Evolutionary conservation across 2,113 vertebrate genomes (phyloP).

Genomic region (Oplegnathus fasciatus): DNA sequence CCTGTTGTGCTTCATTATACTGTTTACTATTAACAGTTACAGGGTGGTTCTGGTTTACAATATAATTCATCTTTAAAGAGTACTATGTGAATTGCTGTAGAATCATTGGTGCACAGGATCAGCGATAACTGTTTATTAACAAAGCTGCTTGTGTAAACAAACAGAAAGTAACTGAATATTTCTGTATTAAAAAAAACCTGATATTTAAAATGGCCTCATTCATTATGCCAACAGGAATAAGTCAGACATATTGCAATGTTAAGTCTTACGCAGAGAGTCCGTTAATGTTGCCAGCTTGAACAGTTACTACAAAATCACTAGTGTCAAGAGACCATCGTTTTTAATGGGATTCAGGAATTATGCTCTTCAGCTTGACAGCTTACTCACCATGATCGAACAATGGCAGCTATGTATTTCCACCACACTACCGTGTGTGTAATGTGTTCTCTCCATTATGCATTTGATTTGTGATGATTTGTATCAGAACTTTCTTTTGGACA

Average conservation of each 20-base stretch:
- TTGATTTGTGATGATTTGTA: conserved; percentile 2
- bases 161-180: neutral
- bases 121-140: neutral
- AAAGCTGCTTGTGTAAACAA: neutral
- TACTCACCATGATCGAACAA: conserved; percentile 4
- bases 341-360: conserved; percentile 25
- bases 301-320: neutral
- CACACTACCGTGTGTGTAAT: neutral
- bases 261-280: neutral
- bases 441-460: neutral
- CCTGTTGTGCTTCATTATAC: conserved; percentile 6
- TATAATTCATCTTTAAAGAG: neutral
- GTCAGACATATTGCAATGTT: neutral
- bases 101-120: neutral
- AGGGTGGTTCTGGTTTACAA: conserved; percentile 5
- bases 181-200: neutral
- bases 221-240: neutral
- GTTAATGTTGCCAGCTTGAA: conserved; percentile 6
- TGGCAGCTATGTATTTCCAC: neutral
- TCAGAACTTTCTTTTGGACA: neutral
- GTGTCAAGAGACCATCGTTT: conserved; percentile 17
- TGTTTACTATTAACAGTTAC: conserved; percentile 15
- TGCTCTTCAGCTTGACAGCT: conserved; percentile 19
- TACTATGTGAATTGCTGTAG: neutral
- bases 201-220: neutral